These are phyloP conservation scores for Thermophis baileyi DNA, from an alignment of 2,113 vertebrate genomes.

Conservation along the genomic window DNA sequence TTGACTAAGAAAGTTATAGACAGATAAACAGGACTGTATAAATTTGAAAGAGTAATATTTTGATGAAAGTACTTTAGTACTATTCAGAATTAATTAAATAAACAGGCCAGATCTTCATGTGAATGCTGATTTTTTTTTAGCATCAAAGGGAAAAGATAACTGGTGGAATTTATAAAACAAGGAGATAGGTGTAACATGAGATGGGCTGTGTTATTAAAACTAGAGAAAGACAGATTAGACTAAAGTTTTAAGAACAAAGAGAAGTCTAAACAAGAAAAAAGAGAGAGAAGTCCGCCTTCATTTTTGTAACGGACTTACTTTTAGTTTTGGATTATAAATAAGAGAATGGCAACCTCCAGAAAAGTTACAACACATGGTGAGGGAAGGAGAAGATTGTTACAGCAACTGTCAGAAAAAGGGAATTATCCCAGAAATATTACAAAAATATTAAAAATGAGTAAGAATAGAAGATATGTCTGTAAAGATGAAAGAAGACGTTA, in stretches of 20 bases:
- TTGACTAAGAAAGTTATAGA: background rate
- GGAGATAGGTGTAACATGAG: background rate
- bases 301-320: background rate
- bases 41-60: background rate
- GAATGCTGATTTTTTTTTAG: background rate
- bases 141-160: background rate
- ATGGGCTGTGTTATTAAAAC: background rate
- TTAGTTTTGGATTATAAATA: background rate
- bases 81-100: background rate
- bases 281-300: no score
- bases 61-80: background rate
- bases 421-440: background rate
- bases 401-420: background rate
- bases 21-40: background rate
- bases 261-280: no score
- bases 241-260: no score
- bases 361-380: background rate
- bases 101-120: background rate
- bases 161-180: background rate
- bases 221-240: background rate
- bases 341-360: background rate
- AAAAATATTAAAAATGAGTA: background rate
- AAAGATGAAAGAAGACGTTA: background rate
- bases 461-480: background rate
- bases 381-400: background rate